phyloP scores from a whole-genome alignment of 1,140 invertebrate genomes.

The Macrotrachela quadricornifera region DNA sequence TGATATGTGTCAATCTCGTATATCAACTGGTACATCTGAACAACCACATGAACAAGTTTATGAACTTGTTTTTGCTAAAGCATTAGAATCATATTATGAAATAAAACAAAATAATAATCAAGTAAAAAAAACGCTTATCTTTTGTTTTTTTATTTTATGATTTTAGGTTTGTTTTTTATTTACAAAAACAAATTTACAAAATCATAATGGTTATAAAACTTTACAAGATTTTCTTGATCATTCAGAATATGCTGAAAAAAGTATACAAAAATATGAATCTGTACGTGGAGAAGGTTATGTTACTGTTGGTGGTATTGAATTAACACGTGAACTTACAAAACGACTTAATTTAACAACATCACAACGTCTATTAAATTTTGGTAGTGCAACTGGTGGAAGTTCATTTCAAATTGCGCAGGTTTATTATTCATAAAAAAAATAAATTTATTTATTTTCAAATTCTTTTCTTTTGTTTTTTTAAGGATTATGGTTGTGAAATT shows the following conservation, averaged over 20 bases:
- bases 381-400: constrained; percentile 40
- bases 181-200: constrained; percentile 5
- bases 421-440: background rate
- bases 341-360: constrained; percentile 30
- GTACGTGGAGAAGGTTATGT: constrained; percentile 40
- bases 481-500: background rate
- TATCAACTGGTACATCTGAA: too few species aligned
- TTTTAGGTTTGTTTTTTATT: constrained; percentile 8
- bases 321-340: constrained; percentile 34
- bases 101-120: background rate
- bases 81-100: constrained; percentile 4
- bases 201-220: constrained; percentile 10
- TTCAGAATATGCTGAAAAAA: constrained; percentile 36
- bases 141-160: background rate
- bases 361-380: constrained; percentile 35
- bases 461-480: background rate
- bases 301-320: constrained; percentile 36
- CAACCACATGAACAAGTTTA: background rate
- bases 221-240: constrained; percentile 38
- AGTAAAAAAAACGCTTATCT: background rate
- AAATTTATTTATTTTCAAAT: background rate
- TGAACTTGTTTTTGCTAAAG: constrained; percentile 5
- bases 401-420: constrained; percentile 40
- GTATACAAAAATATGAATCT: constrained; percentile 38
- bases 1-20: background rate